Conservation (phyloP, 1,140 invertebrate species). For the Pogonomyrmex californicus region DNA sequence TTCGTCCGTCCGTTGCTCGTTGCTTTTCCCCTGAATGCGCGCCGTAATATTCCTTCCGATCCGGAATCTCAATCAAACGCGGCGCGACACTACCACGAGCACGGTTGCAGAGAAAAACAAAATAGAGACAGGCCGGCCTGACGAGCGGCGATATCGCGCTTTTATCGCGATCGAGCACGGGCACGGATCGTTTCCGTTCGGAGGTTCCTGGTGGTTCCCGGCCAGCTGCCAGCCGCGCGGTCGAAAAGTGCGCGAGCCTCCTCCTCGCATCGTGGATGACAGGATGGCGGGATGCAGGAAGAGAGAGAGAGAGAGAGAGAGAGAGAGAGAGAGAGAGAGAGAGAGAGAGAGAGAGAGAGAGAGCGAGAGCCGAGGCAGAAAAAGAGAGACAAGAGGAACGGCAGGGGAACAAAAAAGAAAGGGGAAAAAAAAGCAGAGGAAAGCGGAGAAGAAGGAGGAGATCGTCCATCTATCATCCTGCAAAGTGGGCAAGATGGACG, state of each 20-base stretch:
- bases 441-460: slow-evolving; percentile 40
- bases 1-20: slow-evolving; percentile 21
- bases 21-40: slow-evolving; percentile 52
- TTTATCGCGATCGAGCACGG: slow-evolving; percentile 68
- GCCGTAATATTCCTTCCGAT: slow-evolving; percentile 49
- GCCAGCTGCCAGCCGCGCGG: slow-evolving; percentile 46
- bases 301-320: too few species aligned
- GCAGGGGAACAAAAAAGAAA: slow-evolving; percentile 35
- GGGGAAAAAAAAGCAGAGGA: neutral
- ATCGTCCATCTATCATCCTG: slow-evolving; percentile 78
- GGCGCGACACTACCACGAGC: slow-evolving; percentile 29
- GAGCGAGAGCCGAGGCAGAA: slow-evolving; percentile 21
- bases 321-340: too few species aligned
- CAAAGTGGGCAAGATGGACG: slow-evolving; percentile 77
- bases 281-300: neutral
- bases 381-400: slow-evolving; percentile 50
- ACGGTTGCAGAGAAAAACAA: slow-evolving; percentile 47
- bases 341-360: too few species aligned
- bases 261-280: slow-evolving; percentile 34
- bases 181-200: slow-evolving; percentile 57
- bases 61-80: slow-evolving; percentile 71
- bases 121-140: slow-evolving; percentile 33
- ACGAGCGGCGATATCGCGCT: slow-evolving; percentile 19
- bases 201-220: slow-evolving; percentile 34
- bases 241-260: slow-evolving; percentile 54